phyloP scores from a whole-genome alignment of 2,888 invertebrate genomes.

The Agrochola circellaris region DNA sequence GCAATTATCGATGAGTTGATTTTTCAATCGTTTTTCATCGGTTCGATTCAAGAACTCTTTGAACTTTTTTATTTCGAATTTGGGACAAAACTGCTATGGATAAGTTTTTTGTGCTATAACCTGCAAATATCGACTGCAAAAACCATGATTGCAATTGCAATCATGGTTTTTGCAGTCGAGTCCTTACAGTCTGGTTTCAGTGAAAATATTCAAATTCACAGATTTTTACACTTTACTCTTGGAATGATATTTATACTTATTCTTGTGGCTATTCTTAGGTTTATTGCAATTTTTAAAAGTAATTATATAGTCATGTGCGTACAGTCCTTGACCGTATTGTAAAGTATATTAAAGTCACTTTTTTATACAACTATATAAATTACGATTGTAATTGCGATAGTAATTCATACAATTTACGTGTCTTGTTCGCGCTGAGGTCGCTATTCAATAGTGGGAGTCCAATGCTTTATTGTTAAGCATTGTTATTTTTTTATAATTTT shows the following conservation, averaged over 20 bases:
- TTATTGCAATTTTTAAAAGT: slow-evolving; percentile 18
- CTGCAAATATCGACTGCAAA: too few relatives aligned
- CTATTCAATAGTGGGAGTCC: slow-evolving; percentile 10
- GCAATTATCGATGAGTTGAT: slow-evolving; percentile 49
- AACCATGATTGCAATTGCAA: neutral
- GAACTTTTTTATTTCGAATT: slow-evolving; percentile 24
- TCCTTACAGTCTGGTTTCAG: neutral
- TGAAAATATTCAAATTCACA: neutral
- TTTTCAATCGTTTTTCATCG: slow-evolving; percentile 42
- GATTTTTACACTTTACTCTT: neutral
- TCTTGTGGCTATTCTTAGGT: neutral
- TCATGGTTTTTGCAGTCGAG: neutral
- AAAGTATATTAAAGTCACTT: slow-evolving; percentile 31
- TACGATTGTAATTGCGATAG: slow-evolving; percentile 37
- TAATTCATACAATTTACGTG: slow-evolving; percentile 48
- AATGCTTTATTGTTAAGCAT: slow-evolving; percentile 7
- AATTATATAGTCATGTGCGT: slow-evolving; percentile 12
- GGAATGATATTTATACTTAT: neutral
- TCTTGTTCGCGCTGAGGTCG: slow-evolving; percentile 31
- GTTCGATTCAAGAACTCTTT: slow-evolving; percentile 39
- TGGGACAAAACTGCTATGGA: neutral
- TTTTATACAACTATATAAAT: slow-evolving; percentile 33
- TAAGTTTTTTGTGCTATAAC: slow-evolving; percentile 16
- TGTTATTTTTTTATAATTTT: neutral
- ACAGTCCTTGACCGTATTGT: slow-evolving; percentile 55